These are phyloP conservation scores for Caenorhabditis sp. DNA, from an alignment of 2,888 invertebrate genomes.

Conservation along the genomic window DNA sequence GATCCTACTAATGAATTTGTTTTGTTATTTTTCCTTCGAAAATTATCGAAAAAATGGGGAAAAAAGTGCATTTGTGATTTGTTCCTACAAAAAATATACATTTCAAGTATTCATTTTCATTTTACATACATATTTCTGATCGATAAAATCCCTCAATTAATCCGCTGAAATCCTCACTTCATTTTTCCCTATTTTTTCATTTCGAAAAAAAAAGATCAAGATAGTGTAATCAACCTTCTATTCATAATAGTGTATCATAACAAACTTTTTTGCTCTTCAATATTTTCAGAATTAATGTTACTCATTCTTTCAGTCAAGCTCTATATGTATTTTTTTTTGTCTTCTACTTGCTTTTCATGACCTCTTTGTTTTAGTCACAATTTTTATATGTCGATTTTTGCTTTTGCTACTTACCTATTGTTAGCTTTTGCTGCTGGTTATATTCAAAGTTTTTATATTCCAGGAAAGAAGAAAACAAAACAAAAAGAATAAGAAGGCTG, in stretches of 20 bases:
- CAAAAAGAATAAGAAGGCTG: neutral
- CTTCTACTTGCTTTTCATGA: neutral
- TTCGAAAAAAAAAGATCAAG: neutral
- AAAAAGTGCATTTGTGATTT: neutral
- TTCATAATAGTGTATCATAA: neutral
- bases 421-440: neutral
- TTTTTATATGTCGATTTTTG: neutral
- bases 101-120: neutral
- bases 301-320: no score
- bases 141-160: conserved; percentile 1
- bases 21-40: neutral
- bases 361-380: neutral
- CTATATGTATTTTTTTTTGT: no score
- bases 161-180: neutral
- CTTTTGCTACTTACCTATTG: neutral
- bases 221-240: neutral
- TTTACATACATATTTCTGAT: neutral
- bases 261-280: no score
- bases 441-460: neutral
- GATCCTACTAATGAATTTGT: neutral
- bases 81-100: neutral
- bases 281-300: neutral
- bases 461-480: neutral
- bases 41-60: neutral
- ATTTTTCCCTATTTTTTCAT: neutral